These are phyloP conservation scores for Eutrigla gurnardus DNA, from an alignment of 2,797 vertebrate genomes.

Conservation along the genomic window DNA sequence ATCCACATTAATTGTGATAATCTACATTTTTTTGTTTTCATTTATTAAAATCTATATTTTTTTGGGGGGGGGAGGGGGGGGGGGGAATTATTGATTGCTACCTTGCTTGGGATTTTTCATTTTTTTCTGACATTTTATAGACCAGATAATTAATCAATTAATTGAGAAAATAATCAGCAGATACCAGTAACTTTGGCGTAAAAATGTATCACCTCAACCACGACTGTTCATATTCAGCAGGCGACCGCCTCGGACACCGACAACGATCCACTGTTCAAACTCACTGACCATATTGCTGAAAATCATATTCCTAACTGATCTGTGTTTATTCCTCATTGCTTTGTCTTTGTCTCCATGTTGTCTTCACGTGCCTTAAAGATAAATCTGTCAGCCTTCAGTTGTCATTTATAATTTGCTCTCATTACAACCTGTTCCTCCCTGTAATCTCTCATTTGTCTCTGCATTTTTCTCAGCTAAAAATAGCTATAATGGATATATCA, in stretches of 20 bases:
- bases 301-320: slow-evolving; percentile 42
- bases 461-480: slow-evolving; percentile 87
- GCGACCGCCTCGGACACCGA: slow-evolving; percentile 8
- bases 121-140: not conserved
- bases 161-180: not conserved
- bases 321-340: slow-evolving; percentile 56
- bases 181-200: not conserved
- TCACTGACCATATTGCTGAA: slow-evolving; percentile 26
- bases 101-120: too few species aligned
- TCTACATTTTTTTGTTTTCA: not conserved
- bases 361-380: slow-evolving; percentile 63
- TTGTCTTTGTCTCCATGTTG: slow-evolving; percentile 40
- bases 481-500: slow-evolving; percentile 90
- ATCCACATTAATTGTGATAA: not conserved
- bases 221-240: slow-evolving; percentile 15
- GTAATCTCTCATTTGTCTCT: slow-evolving; percentile 82
- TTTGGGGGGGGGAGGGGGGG: not conserved
- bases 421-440: slow-evolving; percentile 62
- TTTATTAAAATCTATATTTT: not conserved
- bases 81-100: too few species aligned
- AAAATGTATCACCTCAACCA: not conserved
- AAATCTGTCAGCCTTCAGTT: slow-evolving; percentile 50
- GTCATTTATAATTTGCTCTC: slow-evolving; percentile 73
- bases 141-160: not conserved
- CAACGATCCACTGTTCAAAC: slow-evolving; percentile 12